Evolutionary conservation across 2,888 invertebrate species (phyloP), one percentile per base, ranked within the genome.

Genomic region (Mythimna impura): DNA sequence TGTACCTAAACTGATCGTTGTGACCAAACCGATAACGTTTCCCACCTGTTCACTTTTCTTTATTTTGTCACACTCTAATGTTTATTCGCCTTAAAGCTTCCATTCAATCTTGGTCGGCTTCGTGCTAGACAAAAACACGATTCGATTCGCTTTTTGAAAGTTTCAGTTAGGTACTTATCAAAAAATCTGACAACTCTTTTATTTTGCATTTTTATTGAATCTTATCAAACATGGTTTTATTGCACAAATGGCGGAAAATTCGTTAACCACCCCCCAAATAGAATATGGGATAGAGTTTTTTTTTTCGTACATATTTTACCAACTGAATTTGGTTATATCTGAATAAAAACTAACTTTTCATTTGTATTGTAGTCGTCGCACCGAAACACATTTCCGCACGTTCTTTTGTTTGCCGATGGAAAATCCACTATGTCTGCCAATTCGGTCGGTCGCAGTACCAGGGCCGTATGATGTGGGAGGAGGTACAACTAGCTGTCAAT

Each of bases 361-460:
- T 64, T 69, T 70, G 63, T 67, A 47, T 54, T 71, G 66, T 50
- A 54, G 57, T 52, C 52, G 57, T 74, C 43, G 60, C 67, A 65
- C 25, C 14, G 57, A 74, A 61, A 65, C 82, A 71, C 66, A 80
- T 77, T 78, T 79, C 78, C 82, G 76, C 82, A 74, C 83, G 85
- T 88, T 89, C 86, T 89, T 89, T 89, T 87, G 86, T 88, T 88
- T 85, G 80, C 66, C 67, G 71, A 68, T 81, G 86, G 86, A 87
- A 87, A 91, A 91, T 92, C 92, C 92, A 94, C 92, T 93, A 94
- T 94, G 95, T 95, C 95, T 94, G 95, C 94, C 94, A 95, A 94
- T 94, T 94, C 91, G 86, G 92, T 94, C 91, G 91, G 89, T 84
- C 86, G 84, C 79, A 78, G 90, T 94, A 96, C 95, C 89, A 95